Evolutionary conservation across 2,888 invertebrate species (phyloP).

Genomic region (Mimachlamys varia): DNA sequence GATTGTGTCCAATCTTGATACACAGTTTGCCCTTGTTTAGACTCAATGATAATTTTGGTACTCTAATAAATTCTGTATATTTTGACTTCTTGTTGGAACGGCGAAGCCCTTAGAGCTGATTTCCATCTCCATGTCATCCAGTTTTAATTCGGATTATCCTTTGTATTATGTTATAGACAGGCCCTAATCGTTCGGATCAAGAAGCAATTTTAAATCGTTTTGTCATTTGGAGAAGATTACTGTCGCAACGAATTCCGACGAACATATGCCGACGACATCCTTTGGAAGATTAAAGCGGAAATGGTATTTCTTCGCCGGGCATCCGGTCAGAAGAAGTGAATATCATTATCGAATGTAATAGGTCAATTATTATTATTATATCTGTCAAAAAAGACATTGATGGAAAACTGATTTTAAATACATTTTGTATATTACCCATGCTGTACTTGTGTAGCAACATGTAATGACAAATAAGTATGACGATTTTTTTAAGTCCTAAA

Average conservation of each 20-base stretch:
- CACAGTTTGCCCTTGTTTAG: no score
- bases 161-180: no score
- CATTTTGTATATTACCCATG: background rate
- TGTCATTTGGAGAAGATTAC: background rate
- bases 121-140: no score
- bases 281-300: background rate
- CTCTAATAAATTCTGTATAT: no score
- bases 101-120: no score
- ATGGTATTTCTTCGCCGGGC: background rate
- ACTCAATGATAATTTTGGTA: no score
- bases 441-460: background rate
- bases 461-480: slow-evolving; percentile 7
- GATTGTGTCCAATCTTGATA: no score
- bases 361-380: background rate
- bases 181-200: background rate
- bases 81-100: no score
- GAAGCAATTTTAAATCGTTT: background rate
- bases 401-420: background rate
- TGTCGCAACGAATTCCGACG: background rate
- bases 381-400: background rate
- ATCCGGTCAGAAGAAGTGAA: background rate
- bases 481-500: background rate
- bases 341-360: background rate
- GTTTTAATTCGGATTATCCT: no score
- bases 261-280: background rate